phyloP scores from a whole-genome alignment of 2,888 invertebrate genomes.

The Agelastica alni region DNA sequence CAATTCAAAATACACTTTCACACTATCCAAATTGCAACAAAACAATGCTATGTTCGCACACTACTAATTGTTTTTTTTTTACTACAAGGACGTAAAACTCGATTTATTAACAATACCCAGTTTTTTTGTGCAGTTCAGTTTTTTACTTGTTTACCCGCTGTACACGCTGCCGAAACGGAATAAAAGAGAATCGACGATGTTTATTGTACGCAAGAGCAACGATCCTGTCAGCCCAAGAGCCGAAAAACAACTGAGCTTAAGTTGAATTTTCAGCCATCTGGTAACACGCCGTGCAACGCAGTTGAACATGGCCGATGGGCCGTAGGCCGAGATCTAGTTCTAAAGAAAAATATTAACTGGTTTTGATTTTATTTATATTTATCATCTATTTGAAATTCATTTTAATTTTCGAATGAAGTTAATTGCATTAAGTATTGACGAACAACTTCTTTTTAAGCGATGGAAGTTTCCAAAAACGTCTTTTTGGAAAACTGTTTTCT shows the following conservation, averaged over 20 bases:
- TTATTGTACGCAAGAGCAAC: constrained; percentile 26
- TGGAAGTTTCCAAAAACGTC: not conserved
- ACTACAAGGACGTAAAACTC: too few species aligned
- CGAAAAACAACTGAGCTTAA: constrained; percentile 32
- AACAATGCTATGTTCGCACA: too few species aligned
- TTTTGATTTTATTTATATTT: constrained; percentile 49
- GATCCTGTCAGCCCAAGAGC: constrained; percentile 17
- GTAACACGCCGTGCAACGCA: constrained; percentile 30
- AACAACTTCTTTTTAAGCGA: too few species aligned
- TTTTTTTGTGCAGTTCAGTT: too few species aligned
- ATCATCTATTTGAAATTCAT: constrained; percentile 37
- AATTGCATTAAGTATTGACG: too few species aligned
- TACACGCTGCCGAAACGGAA: constrained; percentile 4
- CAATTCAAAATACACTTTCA: constrained; percentile 12
- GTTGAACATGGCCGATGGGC: constrained; percentile 40
- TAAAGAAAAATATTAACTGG: constrained; percentile 49
- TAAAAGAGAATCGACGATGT: constrained; percentile 17
- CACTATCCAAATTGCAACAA: constrained; percentile 13
- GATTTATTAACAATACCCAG: too few species aligned
- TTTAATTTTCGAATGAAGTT: constrained; percentile 21
- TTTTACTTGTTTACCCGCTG: not conserved
- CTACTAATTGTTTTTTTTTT: not conserved
- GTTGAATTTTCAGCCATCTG: constrained; percentile 33
- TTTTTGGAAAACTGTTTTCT: too few species aligned
- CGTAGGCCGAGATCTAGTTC: constrained; percentile 38